These are phyloP conservation scores for Aspidapion aeneum DNA, from an alignment of 2,888 invertebrate species.

Conservation along the genomic window DNA sequence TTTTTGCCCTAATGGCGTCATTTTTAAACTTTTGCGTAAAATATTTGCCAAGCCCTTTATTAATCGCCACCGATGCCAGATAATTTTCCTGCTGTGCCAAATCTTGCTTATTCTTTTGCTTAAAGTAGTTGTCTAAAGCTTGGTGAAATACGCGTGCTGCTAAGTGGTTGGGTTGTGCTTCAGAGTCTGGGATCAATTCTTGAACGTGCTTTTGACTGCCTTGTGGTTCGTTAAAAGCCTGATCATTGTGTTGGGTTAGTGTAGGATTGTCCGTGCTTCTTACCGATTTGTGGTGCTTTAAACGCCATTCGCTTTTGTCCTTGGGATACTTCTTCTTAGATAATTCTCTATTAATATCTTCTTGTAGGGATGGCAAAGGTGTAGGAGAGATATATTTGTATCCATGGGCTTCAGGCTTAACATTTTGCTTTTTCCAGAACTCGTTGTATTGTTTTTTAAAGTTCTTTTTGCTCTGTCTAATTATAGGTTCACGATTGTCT, in stretches of 20 bases:
- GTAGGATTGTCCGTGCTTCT: slow-evolving; percentile 19
- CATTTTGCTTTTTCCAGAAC: slow-evolving; percentile 34
- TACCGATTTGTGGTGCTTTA: slow-evolving; percentile 20
- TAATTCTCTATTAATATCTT: slow-evolving; percentile 12
- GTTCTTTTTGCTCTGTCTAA: slow-evolving; percentile 1
- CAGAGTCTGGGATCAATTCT: background rate
- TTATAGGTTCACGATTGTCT: too few relatives aligned
- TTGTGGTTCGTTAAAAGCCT: background rate
- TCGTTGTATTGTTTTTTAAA: slow-evolving; percentile 32
- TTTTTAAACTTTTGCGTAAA: slow-evolving; percentile 34
- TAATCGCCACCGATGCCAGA: slow-evolving; percentile 11
- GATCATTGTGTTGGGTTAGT: slow-evolving; percentile 1
- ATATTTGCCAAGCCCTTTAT: slow-evolving; percentile 31
- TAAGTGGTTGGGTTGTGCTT: background rate
- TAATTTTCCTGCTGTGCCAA: slow-evolving; percentile 14
- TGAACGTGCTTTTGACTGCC: background rate
- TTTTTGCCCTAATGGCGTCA: slow-evolving; percentile 29
- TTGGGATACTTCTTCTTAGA: background rate
- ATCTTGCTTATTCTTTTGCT: background rate
- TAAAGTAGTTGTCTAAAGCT: slow-evolving; percentile 1
- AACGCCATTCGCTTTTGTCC: background rate
- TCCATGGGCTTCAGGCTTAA: slow-evolving; percentile 31
- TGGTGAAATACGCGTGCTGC: background rate
- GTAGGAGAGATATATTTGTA: slow-evolving; percentile 35
- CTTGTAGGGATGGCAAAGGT: slow-evolving; percentile 13